Percentiles rank a stretch among this genome's conserved stretches.
These are phyloP conservation scores for Nomada fucata DNA, from an alignment of 2,888 invertebrate species.

Conservation along the genomic window DNA sequence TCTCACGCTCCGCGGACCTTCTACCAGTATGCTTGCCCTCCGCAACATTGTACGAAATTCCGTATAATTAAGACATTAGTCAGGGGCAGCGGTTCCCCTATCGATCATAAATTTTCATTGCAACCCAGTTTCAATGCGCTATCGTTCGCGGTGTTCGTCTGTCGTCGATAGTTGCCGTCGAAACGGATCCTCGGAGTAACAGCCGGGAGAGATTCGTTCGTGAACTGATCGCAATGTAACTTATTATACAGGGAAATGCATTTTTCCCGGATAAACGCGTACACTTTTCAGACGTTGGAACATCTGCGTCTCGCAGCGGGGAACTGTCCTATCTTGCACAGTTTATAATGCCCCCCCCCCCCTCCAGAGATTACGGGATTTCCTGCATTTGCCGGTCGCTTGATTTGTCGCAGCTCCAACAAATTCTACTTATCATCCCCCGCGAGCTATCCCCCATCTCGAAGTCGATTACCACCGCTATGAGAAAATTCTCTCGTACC, in stretches of 20 bases:
- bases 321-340: conserved; percentile 27
- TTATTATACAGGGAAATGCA: not conserved
- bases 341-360: conserved; percentile 33
- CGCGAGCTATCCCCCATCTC: not conserved
- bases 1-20: conserved; percentile 57
- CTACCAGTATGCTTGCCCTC: not conserved
- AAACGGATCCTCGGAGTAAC: too few species aligned
- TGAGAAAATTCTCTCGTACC: not conserved
- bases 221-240: not conserved
- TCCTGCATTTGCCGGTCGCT: conserved; percentile 28
- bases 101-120: not conserved
- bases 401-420: conserved; percentile 52
- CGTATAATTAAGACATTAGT: conserved; percentile 15
- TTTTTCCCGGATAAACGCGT: conserved; percentile 7
- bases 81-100: not conserved
- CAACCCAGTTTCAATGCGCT: too few species aligned
- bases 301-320: conserved; percentile 30
- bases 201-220: not conserved
- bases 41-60: conserved; percentile 11
- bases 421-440: conserved; percentile 31
- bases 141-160: too few species aligned
- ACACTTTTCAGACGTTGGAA: not conserved
- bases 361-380: conserved; percentile 30
- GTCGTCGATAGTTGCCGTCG: too few species aligned
- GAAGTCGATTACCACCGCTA: not conserved